Conservation (phyloP, 2,888 invertebrate genomes). For the Drosophila infuscata region DNA sequence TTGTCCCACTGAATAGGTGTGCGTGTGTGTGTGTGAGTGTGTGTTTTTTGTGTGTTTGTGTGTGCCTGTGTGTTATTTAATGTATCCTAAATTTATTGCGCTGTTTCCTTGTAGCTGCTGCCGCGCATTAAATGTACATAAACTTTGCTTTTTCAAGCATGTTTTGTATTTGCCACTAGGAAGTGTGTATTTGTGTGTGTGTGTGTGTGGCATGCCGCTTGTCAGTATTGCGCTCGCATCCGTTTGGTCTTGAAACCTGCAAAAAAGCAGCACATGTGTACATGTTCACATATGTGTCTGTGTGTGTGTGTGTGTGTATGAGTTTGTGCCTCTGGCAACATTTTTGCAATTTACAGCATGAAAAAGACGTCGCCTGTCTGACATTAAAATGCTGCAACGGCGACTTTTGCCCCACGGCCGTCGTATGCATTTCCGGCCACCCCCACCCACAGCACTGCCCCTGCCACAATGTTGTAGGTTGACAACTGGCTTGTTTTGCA, state of each 20-base stretch:
- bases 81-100: conserved; percentile 82
- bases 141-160: conserved; percentile 55
- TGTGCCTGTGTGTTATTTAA: conserved; percentile 72
- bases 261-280: conserved; percentile 58
- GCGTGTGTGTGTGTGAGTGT: conserved; percentile 3
- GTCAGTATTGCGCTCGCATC: conserved; percentile 61
- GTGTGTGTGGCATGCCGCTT: conserved; percentile 50
- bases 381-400: conserved; percentile 75
- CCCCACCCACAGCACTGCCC: not conserved
- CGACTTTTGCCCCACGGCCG: conserved; percentile 62
- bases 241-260: conserved; percentile 76
- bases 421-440: conserved; percentile 59
- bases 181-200: not conserved
- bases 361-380: conserved; percentile 78
- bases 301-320: conserved; percentile 36
- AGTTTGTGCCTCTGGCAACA: conserved; percentile 52
- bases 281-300: conserved; percentile 29
- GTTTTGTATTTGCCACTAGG: conserved; percentile 17
- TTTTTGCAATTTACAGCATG: conserved; percentile 74
- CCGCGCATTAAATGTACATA: conserved; percentile 73
- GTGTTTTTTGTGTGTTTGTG: conserved; percentile 14
- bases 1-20: conserved; percentile 27
- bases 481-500: conserved; percentile 9
- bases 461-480: not conserved
- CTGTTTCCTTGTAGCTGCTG: conserved; percentile 68